Evolutionary conservation across 1,140 invertebrate genomes (phyloP).

Genomic region (Cyclina sinensis): DNA sequence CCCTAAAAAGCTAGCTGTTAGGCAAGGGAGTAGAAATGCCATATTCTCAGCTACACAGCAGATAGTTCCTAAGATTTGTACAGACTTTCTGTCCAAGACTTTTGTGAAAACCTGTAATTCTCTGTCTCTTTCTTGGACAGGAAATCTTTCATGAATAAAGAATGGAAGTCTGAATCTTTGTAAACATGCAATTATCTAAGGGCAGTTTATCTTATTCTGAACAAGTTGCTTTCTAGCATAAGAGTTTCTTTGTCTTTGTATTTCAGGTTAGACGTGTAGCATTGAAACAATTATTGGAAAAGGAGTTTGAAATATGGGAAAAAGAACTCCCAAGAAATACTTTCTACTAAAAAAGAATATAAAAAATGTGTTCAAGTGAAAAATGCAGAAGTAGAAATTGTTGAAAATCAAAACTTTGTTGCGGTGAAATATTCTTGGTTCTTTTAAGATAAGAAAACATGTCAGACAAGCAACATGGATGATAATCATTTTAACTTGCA

Average conservation of each 20-base stretch:
- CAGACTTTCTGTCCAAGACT: background rate
- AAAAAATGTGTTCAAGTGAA: background rate
- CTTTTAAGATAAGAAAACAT: no score
- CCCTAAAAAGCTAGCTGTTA: no score
- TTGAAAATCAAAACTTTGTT: no score
- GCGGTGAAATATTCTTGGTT: no score
- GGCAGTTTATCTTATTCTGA: background rate
- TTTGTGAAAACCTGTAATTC: background rate
- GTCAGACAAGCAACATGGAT: no score
- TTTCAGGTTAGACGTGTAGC: conserved; percentile 75
- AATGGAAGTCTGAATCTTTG: background rate
- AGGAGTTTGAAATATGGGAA: conserved; percentile 73
- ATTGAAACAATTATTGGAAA: conserved; percentile 70
- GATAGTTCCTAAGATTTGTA: no score
- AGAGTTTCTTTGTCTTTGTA: conserved; percentile 24
- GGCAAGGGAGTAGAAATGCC: no score
- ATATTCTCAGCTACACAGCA: no score
- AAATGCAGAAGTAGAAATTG: no score
- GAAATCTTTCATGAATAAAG: background rate
- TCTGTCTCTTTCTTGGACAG: background rate
- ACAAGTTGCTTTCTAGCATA: background rate
- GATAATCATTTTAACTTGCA: no score
- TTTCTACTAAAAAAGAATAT: conserved; percentile 78
- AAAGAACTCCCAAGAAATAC: conserved; percentile 78
- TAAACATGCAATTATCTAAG: background rate